These are phyloP conservation scores for Hippocampus kuda DNA, from an alignment of 2,797 vertebrate genomes.

Conservation along the genomic window DNA sequence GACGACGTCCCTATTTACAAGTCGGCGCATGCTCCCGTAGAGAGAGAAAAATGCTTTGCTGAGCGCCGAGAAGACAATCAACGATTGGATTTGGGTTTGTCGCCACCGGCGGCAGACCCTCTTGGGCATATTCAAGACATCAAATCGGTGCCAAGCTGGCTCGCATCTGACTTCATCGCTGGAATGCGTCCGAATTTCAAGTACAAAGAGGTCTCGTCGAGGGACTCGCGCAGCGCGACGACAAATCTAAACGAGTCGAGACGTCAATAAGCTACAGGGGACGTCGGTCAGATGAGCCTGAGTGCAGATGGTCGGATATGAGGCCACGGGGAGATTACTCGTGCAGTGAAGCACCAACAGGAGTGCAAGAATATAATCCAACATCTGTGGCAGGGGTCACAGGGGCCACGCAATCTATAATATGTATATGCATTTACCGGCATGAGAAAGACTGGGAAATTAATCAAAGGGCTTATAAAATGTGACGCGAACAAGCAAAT, in stretches of 20 bases:
- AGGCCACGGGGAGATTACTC: constrained; percentile 31
- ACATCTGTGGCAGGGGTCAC: constrained; percentile 44
- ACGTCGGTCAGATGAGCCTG: constrained; percentile 43
- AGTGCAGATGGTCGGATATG: constrained; percentile 31
- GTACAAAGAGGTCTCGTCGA: constrained; percentile 17
- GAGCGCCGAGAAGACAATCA: constrained; percentile 3
- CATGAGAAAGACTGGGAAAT: not conserved
- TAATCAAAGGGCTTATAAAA: constrained; percentile 10
- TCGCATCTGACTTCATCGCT: constrained; percentile 5
- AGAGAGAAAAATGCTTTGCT: constrained; percentile 22
- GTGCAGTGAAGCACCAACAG: constrained; percentile 40
- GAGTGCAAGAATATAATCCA: constrained; percentile 48
- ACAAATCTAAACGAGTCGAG: constrained; percentile 35
- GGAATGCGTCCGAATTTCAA: constrained; percentile 14
- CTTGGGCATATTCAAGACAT: constrained; percentile 15
- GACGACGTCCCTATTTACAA: constrained; percentile 35
- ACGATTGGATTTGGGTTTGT: constrained; percentile 20
- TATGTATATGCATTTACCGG: constrained; percentile 14
- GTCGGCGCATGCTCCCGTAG: constrained; percentile 7
- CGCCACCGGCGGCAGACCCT: not conserved
- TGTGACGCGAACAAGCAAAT: constrained; percentile 15
- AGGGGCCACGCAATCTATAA: constrained; percentile 35
- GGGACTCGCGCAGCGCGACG: constrained; percentile 17
- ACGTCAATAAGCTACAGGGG: constrained; percentile 33
- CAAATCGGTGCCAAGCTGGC: constrained; percentile 10